Percentiles rank a stretch among this genome's conserved stretches.
Evolutionary conservation across 2,113 vertebrate species (phyloP).

Genomic region (Conger conger): DNA sequence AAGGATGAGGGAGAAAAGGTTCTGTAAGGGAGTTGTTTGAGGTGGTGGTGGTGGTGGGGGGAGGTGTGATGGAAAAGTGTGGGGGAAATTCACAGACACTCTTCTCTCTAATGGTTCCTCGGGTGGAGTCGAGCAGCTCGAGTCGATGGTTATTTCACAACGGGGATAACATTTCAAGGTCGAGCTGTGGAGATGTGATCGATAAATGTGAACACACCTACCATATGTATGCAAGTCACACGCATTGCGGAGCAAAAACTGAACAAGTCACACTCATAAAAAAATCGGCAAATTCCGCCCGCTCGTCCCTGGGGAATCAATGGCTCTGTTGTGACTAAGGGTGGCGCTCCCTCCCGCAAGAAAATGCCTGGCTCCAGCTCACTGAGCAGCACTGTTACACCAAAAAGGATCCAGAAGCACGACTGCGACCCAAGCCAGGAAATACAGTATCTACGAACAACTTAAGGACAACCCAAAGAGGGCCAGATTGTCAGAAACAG

Average conservation of each 20-base stretch:
- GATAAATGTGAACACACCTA: constrained; percentile 48
- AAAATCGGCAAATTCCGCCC: background rate
- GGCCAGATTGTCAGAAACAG: constrained; percentile 9
- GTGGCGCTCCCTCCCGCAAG: background rate
- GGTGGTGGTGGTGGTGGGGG: constrained; percentile 16
- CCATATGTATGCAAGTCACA: constrained; percentile 13
- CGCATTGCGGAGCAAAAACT: background rate
- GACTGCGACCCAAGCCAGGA: background rate
- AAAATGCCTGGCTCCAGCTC: background rate
- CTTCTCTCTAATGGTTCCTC: background rate
- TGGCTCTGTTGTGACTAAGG: background rate
- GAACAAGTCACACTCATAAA: constrained; percentile 4
- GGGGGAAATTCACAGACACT: constrained; percentile 16
- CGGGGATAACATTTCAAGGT: constrained; percentile 65
- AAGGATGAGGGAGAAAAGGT: constrained; percentile 47
- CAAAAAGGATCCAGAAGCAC: constrained; percentile 2
- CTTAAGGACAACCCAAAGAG: constrained; percentile 23
- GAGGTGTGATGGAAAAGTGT: constrained; percentile 31
- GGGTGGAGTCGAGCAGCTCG: background rate
- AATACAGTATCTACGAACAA: background rate
- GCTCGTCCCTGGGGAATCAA: background rate
- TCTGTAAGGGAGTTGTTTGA: background rate
- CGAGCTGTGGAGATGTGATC: constrained; percentile 52
- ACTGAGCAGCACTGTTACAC: constrained; percentile 27
- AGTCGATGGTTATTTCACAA: constrained; percentile 37